These are phyloP conservation scores for Lagodon rhomboides DNA, from an alignment of 2,797 vertebrate genomes.

Conservation along the genomic window DNA sequence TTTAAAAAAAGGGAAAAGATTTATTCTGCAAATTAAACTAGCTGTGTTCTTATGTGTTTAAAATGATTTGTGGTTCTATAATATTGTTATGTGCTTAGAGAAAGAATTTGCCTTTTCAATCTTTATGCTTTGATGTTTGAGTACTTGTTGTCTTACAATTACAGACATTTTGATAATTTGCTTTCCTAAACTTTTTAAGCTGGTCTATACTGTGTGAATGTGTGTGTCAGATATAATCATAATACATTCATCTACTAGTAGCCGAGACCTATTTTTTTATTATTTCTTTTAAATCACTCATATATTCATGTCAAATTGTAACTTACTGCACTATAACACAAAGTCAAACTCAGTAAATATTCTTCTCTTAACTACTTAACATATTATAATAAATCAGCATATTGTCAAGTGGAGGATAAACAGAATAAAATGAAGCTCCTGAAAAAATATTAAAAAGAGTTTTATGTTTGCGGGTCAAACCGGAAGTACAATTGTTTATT, in stretches of 20 bases:
- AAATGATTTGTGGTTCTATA: neutral
- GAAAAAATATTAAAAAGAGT: neutral
- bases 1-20: no score
- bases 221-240: neutral
- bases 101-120: no score
- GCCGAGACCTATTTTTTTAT: neutral
- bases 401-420: neutral
- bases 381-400: neutral
- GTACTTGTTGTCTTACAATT: neutral
- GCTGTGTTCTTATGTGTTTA: neutral
- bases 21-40: no score
- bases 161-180: neutral
- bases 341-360: neutral
- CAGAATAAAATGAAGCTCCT: neutral
- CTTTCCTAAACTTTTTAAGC: neutral
- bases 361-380: neutral
- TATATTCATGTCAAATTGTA: neutral
- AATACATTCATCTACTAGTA: neutral
- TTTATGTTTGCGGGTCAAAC: slow-evolving; percentile 56
- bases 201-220: neutral
- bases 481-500: slow-evolving; percentile 28
- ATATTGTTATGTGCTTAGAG: neutral
- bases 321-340: neutral
- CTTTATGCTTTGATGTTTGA: no score
- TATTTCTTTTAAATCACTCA: neutral